Evolutionary conservation across 1,140 invertebrate species (phyloP), one percentile per base, ranked within the genome.

Genomic region (Drosophila elegans): DNA sequence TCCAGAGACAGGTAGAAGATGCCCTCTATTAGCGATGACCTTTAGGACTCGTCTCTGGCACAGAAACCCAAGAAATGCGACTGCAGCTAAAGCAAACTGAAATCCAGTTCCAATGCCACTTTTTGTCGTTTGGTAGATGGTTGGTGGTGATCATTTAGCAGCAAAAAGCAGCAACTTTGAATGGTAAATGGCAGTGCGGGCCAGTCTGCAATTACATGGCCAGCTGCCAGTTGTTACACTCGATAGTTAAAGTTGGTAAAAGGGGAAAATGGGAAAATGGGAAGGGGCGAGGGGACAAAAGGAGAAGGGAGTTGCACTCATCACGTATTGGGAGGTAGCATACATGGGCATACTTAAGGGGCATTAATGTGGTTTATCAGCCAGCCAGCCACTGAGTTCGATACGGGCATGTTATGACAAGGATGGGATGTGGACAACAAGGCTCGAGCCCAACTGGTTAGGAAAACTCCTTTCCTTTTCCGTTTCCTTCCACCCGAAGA

Each of bases 331-430:
- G 63, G 68, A 74, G 62, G 74, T 68, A 76, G 57, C 83, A 76
- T 74, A 89, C 79, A 88, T 89, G 84, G 83, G 72, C 84, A 88
- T 89, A 83, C 80, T 88, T 88, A 89, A 82, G 83, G 72, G 46
- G 73, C 83, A 88, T 60, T 88, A 88, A 88, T 88, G 84, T 88
- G 81, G 79, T 88, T 89, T 62, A 89, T 88, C 83, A 83, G 16
- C 62, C 66, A 34, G 32, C 41, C 45, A 56, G 57, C 54, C 74
- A 79, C 49, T 80, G 53, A 59, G 56, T 74, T 13, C 68, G 76
- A 63, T 74, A 74, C 61, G 41, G 52, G 54, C 72, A 81, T 75
- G 75, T 84, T 85, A 85, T 84, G 80, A 83, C 81, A 75, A 68
- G 78, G 67, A 67, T 71, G 59, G 74, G 45, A 72, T 78, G 81